phyloP scores from a whole-genome alignment of 92 coral and sea anemone species.

The Phymanthus crucifer region DNA sequence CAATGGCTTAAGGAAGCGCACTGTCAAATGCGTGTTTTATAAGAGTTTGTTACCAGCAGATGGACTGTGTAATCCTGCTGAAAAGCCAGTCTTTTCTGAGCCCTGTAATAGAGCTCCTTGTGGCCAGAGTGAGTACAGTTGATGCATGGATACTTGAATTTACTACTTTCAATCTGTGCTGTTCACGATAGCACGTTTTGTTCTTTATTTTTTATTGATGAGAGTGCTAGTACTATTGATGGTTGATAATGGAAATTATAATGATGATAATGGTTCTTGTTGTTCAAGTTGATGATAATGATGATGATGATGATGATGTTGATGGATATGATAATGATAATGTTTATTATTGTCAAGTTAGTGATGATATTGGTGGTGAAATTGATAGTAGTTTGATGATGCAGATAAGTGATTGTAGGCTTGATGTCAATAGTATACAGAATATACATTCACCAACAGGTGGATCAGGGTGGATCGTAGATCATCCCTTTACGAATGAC shows the following conservation, averaged over 20 bases:
- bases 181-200: not conserved
- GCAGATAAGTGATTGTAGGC: too few species aligned
- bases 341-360: too few species aligned
- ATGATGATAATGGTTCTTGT: not conserved
- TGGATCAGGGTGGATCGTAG: too few species aligned
- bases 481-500: too few species aligned
- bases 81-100: slow-evolving; percentile 44
- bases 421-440: too few species aligned
- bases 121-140: slow-evolving; percentile 36
- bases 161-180: not conserved
- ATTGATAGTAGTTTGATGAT: too few species aligned
- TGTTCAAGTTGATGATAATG: not conserved
- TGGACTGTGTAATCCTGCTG: slow-evolving; percentile 45
- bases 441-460: too few species aligned
- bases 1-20: slow-evolving; percentile 59
- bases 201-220: not conserved
- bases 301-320: not conserved
- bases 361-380: too few species aligned
- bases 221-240: not conserved
- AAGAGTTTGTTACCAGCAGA: slow-evolving; percentile 49
- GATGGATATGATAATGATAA: not conserved
- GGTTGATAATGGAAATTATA: not conserved
- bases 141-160: not conserved
- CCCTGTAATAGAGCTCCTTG: slow-evolving; percentile 66
- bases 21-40: slow-evolving; percentile 57